Conservation (phyloP, 30 jellyfish, hydroid and myxozoan genomes). For the Aurelia aurita region DNA sequence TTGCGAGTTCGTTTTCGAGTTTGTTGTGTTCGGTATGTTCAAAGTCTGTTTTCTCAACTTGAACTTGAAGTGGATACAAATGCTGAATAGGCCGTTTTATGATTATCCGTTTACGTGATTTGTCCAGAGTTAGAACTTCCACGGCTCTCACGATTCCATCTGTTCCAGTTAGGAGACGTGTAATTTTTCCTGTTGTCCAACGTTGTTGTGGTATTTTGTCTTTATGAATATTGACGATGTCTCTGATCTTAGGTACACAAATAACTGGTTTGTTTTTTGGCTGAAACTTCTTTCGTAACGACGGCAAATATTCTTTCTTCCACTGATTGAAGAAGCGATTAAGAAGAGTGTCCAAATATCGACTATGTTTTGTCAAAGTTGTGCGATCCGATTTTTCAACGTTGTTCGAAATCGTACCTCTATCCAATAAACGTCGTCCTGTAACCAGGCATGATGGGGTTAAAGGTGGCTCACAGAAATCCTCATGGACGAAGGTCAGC, state of each 20-base stretch:
- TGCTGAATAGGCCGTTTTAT: constrained; percentile 1
- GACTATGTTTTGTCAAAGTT: background rate
- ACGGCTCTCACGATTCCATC: background rate
- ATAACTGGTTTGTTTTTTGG: background rate
- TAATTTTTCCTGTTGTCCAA: background rate
- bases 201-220: background rate
- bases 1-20: background rate
- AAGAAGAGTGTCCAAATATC: background rate
- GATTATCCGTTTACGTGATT: background rate
- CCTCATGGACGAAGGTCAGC: background rate
- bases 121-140: background rate
- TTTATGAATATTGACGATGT: background rate
- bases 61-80: background rate
- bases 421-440: constrained; percentile 5
- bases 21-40: background rate
- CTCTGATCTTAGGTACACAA: background rate
- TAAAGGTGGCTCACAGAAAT: background rate
- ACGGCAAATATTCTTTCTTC: constrained; percentile 18
- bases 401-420: background rate
- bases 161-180: background rate
- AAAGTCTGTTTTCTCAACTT: background rate
- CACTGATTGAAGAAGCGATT: background rate
- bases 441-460: constrained; percentile 3
- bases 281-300: background rate
- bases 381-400: background rate